These are phyloP conservation scores for Drosophila tripunctata DNA, from an alignment of 2,888 invertebrate genomes.

Conservation along the genomic window DNA sequence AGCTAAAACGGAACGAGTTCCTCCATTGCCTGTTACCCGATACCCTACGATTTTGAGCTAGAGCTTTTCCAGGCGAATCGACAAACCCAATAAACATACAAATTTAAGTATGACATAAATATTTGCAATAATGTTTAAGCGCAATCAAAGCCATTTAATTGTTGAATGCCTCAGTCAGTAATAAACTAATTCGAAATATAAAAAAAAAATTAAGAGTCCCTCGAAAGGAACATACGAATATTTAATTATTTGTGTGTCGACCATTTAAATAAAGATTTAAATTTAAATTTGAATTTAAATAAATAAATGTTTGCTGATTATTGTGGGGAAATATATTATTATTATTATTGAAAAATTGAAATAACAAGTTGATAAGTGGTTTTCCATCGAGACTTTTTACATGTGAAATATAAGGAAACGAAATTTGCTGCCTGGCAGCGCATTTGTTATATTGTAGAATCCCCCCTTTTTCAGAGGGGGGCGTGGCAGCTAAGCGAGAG, in stretches of 20 bases:
- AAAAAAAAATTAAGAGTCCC: constrained; percentile 16
- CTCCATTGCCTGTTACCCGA: constrained; percentile 35
- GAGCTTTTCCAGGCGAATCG: constrained; percentile 10
- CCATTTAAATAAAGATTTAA: constrained; percentile 43
- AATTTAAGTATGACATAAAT: constrained; percentile 7
- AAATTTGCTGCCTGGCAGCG: constrained; percentile 53
- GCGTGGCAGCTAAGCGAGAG: constrained; percentile 19
- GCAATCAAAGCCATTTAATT: constrained; percentile 36
- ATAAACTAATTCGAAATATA: constrained; percentile 13
- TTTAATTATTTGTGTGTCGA: constrained; percentile 47
- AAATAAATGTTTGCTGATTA: constrained; percentile 57
- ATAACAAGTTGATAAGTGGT: constrained; percentile 5
- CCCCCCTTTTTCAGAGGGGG: background rate
- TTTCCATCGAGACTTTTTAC: constrained; percentile 25
- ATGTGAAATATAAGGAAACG: constrained; percentile 40
- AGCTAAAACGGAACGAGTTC: constrained; percentile 55
- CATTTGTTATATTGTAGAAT: constrained; percentile 42
- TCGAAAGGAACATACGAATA: constrained; percentile 8
- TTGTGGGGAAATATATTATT: constrained; percentile 29
- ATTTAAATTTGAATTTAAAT: constrained; percentile 32
- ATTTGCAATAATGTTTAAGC: constrained; percentile 31
- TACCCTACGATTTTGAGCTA: constrained; percentile 28
- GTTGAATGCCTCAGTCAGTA: constrained; percentile 75
- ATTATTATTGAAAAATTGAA: constrained; percentile 10
- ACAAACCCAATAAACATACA: constrained; percentile 9